These are phyloP conservation scores for Nycticryphes semicollaris DNA, from an alignment of 2,113 vertebrate genomes.

Conservation along the genomic window DNA sequence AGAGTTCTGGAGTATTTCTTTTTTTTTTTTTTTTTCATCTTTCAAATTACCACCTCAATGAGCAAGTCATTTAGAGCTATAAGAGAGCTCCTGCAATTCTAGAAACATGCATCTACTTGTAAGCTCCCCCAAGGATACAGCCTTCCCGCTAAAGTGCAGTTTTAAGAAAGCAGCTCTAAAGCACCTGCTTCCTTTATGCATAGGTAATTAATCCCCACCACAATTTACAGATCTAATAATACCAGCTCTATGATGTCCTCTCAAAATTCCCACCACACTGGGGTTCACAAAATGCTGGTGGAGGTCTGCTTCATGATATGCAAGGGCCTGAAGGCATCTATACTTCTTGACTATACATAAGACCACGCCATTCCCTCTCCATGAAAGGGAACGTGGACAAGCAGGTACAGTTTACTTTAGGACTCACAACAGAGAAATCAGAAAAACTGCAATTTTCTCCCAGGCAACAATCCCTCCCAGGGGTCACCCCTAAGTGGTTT, in stretches of 20 bases:
- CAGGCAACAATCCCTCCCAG: background rate
- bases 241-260: background rate
- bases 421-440: background rate
- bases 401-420: background rate
- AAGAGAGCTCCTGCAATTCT: background rate
- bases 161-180: background rate
- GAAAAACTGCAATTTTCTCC: background rate
- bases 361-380: background rate
- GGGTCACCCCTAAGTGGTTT: background rate
- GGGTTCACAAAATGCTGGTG: background rate
- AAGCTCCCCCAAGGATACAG: background rate
- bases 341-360: background rate
- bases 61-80: conserved; percentile 26
- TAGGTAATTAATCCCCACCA: background rate
- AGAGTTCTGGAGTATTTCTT: background rate
- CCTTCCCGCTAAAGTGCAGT: background rate
- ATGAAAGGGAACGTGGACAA: background rate
- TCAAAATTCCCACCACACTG: background rate
- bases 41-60: background rate
- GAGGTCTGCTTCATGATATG: background rate
- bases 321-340: background rate
- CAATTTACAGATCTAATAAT: background rate
- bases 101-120: background rate
- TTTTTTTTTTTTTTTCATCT: background rate
- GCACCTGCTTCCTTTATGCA: background rate